phyloP scores from a whole-genome alignment of 2,797 vertebrate species.

The Gastrophryne carolinensis region DNA sequence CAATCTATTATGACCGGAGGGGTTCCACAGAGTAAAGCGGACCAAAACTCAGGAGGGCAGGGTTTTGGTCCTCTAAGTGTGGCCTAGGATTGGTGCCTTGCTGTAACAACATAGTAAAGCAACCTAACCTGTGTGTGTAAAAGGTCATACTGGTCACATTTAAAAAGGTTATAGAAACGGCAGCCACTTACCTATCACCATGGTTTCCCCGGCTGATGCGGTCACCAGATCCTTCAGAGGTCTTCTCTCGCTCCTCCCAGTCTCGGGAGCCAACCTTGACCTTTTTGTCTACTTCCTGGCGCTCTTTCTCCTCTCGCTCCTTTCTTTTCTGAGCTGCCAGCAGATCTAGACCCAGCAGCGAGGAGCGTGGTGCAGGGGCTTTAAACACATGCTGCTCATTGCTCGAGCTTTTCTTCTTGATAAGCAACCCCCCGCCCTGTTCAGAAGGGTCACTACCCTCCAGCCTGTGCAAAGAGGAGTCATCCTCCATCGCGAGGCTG shows the following conservation, averaged over 20 bases:
- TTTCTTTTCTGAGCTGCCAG: slow-evolving; percentile 91
- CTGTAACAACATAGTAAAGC: too few relatives aligned
- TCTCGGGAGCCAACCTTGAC: slow-evolving; percentile 81
- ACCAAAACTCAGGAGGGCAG: too few relatives aligned
- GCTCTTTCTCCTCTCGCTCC: slow-evolving; percentile 81
- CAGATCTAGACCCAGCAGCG: slow-evolving; percentile 87
- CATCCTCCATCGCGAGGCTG: slow-evolving; percentile 60
- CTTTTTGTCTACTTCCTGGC: slow-evolving; percentile 75
- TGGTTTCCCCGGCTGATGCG: slow-evolving; percentile 64
- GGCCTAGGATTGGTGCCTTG: too few relatives aligned
- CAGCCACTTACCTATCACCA: slow-evolving; percentile 79
- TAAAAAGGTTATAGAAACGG: too few relatives aligned
- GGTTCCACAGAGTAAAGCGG: too few relatives aligned
- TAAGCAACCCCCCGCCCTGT: slow-evolving; percentile 84
- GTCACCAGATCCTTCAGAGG: slow-evolving; percentile 66
- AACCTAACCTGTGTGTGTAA: too few relatives aligned
- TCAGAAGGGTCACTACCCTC: slow-evolving; percentile 74
- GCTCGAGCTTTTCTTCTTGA: slow-evolving; percentile 80
- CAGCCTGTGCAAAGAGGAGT: slow-evolving; percentile 84
- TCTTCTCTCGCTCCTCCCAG: slow-evolving; percentile 84
- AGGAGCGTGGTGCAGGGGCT: slow-evolving; percentile 87
- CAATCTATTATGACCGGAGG: too few relatives aligned
- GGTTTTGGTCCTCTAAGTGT: too few relatives aligned
- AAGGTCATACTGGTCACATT: too few relatives aligned
- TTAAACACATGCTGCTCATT: slow-evolving; percentile 90